Evolutionary conservation across 2,888 invertebrate genomes (phyloP).

Genomic region (Habroteleia sp.): DNA sequence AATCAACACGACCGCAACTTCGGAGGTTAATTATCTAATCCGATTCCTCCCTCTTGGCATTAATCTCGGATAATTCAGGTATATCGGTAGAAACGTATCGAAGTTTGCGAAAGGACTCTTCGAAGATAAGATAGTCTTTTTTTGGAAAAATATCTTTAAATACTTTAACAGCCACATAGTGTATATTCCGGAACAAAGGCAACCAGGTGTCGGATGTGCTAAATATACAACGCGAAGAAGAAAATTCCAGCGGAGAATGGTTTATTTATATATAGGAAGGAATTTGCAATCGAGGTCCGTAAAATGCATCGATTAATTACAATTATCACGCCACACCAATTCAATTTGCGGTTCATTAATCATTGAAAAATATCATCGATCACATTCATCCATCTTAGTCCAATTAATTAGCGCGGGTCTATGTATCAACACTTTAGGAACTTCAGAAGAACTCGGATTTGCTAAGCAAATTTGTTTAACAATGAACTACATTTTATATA

Average conservation of each 20-base stretch:
- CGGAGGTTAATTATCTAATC: slow-evolving; percentile 30
- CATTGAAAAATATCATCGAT: slow-evolving; percentile 43
- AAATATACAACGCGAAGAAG: slow-evolving; percentile 6
- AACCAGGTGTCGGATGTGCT: slow-evolving; percentile 16
- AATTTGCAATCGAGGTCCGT: slow-evolving; percentile 21
- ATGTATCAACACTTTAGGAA: slow-evolving; percentile 37
- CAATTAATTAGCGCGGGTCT: slow-evolving; percentile 29
- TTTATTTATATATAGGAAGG: not conserved
- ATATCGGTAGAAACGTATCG: not conserved
- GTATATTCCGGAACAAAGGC: slow-evolving; percentile 17
- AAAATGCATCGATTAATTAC: slow-evolving; percentile 46
- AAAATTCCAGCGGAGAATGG: not conserved
- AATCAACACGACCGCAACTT: slow-evolving; percentile 15
- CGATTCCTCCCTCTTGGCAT: slow-evolving; percentile 12
- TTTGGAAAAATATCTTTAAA: too few species aligned
- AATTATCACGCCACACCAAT: slow-evolving; percentile 34
- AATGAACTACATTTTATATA: too few species aligned
- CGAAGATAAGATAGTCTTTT: slow-evolving; percentile 55
- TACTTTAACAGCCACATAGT: too few species aligned
- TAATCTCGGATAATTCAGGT: not conserved
- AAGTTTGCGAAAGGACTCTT: slow-evolving; percentile 37
- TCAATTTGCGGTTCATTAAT: slow-evolving; percentile 39
- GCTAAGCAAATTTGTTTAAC: too few species aligned
- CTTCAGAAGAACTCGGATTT: too few species aligned
- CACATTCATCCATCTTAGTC: slow-evolving; percentile 46